A percentile compares a stretch with the other conserved stretches of the same genome.
These are phyloP conservation scores for Mylabris phalerata DNA, from an alignment of 1,140 invertebrate genomes.

Conservation along the genomic window DNA sequence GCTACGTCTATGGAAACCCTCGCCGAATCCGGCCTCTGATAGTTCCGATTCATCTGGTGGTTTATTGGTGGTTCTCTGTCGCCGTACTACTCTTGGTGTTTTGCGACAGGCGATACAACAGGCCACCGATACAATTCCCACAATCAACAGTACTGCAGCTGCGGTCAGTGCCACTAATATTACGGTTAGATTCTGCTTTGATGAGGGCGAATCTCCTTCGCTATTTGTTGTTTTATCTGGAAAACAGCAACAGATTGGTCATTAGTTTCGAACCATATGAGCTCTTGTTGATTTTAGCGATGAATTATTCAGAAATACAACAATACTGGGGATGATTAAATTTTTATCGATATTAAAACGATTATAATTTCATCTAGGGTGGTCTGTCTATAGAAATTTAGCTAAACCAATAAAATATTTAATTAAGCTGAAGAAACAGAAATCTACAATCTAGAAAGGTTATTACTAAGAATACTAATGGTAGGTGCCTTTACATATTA, in stretches of 20 bases:
- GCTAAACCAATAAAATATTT: slow-evolving; percentile 9
- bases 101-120: slow-evolving; percentile 33
- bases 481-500: too few relatives aligned
- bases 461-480: too few relatives aligned
- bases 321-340: too few relatives aligned
- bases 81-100: slow-evolving; percentile 13
- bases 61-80: slow-evolving; percentile 27
- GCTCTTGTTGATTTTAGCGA: not conserved
- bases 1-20: slow-evolving; percentile 38
- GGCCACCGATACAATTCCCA: slow-evolving; percentile 31
- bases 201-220: slow-evolving; percentile 4
- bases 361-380: too few relatives aligned
- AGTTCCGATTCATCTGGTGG: slow-evolving; percentile 37
- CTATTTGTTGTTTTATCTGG: slow-evolving; percentile 16
- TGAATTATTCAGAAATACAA: too few relatives aligned
- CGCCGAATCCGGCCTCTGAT: slow-evolving; percentile 38
- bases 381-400: too few relatives aligned
- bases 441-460: too few relatives aligned
- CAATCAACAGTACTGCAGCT: slow-evolving; percentile 33
- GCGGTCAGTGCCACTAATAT: slow-evolving; percentile 34
- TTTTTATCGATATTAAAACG: too few relatives aligned
- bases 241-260: slow-evolving; percentile 18
- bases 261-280: slow-evolving; percentile 3
- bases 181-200: slow-evolving; percentile 29
- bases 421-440: slow-evolving; percentile 8